Base-by-base conservation (phyloP, 2,797 vertebrate genomes). In the Artibeus jamaicensis region DNA sequence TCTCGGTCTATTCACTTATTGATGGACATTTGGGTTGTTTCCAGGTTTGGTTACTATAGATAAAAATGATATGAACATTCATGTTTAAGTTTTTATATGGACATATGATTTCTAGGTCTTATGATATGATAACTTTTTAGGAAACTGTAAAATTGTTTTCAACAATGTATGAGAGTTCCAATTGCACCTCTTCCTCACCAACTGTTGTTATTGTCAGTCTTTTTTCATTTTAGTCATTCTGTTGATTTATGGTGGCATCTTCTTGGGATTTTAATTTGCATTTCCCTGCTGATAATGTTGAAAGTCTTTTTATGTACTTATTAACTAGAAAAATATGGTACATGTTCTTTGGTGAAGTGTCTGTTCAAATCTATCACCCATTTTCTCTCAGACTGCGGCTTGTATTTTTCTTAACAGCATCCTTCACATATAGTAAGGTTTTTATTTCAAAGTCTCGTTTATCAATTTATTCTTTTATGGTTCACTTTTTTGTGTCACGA, bases 401-500 rank as follows among this genome's bases (percentile, higher is more conserved):
- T 92, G 22, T 37, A 18, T 83, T 79, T 82, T 78, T 34, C 19
- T 83, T 82, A 85, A 81, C 34, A 67, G 11, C 46, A 2, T 79
- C 46, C 88, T 84, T 93, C 37, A 70, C 32, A 3, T 76, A 42
- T 48, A 39, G 37, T 77, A 57, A 82, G 5, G 18, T 79, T 92
- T 89, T 91, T 68, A 87, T 88, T 88, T 91, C 7, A n/a, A 76
- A 94, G 29, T 94, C n/a, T 16, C 86, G 26, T 59, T 86, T 87
- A 62, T 92, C 46, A 57, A 6, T n/a, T 85, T 92, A 67, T 89
- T 89, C n/a, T 90, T 89, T 73, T 53, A 37, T 95, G 18, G 11
- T 82, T 86, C 34, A 53, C 81, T 8, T 2, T 77, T 82, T 89
- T 89, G 6, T 94, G 42, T 74, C 16, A 74, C 15, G 39, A 78